These are phyloP conservation scores for Sisyra nigra DNA, from an alignment of 2,888 invertebrate genomes.

Conservation along the genomic window DNA sequence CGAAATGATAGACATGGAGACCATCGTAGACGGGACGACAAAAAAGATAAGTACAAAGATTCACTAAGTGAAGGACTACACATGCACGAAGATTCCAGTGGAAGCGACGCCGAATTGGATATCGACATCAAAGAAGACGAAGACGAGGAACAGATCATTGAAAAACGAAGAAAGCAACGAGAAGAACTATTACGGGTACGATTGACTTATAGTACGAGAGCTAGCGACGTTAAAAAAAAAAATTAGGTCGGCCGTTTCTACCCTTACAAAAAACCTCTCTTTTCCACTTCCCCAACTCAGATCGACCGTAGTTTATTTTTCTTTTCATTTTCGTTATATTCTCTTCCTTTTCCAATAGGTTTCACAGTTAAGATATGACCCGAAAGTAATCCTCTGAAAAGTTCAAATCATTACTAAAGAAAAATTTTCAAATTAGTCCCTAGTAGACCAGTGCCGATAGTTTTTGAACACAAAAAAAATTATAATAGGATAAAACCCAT, in stretches of 20 bases:
- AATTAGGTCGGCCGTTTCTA: too few relatives aligned
- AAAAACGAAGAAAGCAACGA: slow-evolving; percentile 68
- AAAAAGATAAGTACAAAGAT: slow-evolving; percentile 45
- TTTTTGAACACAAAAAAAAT: too few relatives aligned
- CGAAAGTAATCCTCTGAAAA: slow-evolving; percentile 67
- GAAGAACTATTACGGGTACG: slow-evolving; percentile 72
- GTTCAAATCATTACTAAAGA: slow-evolving; percentile 9
- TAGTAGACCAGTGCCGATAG: too few relatives aligned
- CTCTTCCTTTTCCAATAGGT: too few relatives aligned
- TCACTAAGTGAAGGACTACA: slow-evolving; percentile 68
- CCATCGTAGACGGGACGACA: slow-evolving; percentile 22
- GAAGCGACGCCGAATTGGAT: slow-evolving; percentile 55
- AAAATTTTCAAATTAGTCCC: not conserved
- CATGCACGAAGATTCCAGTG: slow-evolving; percentile 47
- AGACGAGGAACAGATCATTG: slow-evolving; percentile 87
- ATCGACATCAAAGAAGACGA: slow-evolving; percentile 73
- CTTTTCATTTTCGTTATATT: too few relatives aligned
- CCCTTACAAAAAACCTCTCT: too few relatives aligned
- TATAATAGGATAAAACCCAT: too few relatives aligned
- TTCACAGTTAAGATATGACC: slow-evolving; percentile 80
- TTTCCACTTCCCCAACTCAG: too few relatives aligned
- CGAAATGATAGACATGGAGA: slow-evolving; percentile 14
- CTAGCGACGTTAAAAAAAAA: too few relatives aligned
- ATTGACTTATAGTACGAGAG: too few relatives aligned
- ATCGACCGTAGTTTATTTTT: too few relatives aligned